These are phyloP conservation scores for Papilio dardanus DNA, from an alignment of 1,140 invertebrate species.

Conservation along the genomic window DNA sequence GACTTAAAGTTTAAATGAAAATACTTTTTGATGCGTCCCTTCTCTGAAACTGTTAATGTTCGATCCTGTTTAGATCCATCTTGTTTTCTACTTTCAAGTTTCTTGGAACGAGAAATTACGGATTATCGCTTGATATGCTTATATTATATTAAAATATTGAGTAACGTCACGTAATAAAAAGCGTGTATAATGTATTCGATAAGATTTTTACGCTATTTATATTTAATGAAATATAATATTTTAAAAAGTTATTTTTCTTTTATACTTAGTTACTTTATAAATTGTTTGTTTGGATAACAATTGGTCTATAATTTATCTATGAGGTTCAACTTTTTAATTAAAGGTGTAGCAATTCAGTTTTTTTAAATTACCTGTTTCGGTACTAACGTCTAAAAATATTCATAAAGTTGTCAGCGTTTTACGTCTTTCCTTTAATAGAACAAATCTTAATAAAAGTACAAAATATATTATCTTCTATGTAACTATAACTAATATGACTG, in stretches of 20 bases:
- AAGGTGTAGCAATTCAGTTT: no score
- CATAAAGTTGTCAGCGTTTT: not conserved
- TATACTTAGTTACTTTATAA: not conserved
- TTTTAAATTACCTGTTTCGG: no score
- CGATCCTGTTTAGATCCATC: not conserved
- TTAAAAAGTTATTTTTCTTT: not conserved
- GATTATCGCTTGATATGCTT: no score
- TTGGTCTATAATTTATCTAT: no score
- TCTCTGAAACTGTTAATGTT: not conserved
- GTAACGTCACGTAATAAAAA: not conserved
- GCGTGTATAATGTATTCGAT: not conserved
- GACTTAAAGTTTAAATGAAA: not conserved
- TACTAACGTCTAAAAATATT: not conserved
- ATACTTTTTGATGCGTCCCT: not conserved
- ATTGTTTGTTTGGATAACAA: not conserved
- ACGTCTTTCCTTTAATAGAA: not conserved
- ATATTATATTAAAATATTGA: no score
- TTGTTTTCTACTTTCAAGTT: not conserved
- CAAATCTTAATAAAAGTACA: not conserved
- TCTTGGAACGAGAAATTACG: not conserved
- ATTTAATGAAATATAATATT: not conserved
- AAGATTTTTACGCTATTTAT: not conserved
- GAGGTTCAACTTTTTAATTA: no score
- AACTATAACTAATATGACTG: not conserved
- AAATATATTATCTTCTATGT: not conserved